Conservation (phyloP, 2,113 vertebrate species). For the Origma solitaria region DNA sequence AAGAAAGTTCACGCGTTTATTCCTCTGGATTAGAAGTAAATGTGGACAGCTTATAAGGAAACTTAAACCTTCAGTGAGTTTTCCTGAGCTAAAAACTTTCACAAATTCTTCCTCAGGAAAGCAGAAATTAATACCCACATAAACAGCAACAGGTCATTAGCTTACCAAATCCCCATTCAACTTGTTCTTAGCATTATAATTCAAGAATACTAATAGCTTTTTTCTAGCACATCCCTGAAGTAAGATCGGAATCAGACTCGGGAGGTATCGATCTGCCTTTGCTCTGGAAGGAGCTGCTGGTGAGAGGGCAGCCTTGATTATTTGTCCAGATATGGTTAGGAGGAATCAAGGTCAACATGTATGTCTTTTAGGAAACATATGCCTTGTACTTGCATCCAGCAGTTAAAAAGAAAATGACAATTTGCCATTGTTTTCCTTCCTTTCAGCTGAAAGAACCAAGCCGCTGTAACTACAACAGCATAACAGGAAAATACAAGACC, state of each 20-base stretch:
- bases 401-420: background rate
- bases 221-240: background rate
- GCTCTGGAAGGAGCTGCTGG: background rate
- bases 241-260: background rate
- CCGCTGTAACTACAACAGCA: background rate
- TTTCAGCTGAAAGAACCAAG: background rate
- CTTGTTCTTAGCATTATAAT: background rate
- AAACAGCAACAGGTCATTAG: background rate
- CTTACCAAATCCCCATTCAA: background rate
- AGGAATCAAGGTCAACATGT: background rate
- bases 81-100: background rate
- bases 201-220: background rate
- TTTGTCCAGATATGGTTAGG: background rate
- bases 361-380: background rate
- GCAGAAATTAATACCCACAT: background rate
- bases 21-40: background rate
- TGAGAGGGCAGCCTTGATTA: background rate
- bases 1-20: background rate
- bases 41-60: background rate
- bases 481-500: slow-evolving; percentile 29
- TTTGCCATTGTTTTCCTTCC: background rate
- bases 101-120: background rate
- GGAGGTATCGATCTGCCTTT: background rate
- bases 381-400: background rate
- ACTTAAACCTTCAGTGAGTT: background rate